phyloP scores from a whole-genome alignment of 23 tunicate species.

The Ascidia mentula region DNA sequence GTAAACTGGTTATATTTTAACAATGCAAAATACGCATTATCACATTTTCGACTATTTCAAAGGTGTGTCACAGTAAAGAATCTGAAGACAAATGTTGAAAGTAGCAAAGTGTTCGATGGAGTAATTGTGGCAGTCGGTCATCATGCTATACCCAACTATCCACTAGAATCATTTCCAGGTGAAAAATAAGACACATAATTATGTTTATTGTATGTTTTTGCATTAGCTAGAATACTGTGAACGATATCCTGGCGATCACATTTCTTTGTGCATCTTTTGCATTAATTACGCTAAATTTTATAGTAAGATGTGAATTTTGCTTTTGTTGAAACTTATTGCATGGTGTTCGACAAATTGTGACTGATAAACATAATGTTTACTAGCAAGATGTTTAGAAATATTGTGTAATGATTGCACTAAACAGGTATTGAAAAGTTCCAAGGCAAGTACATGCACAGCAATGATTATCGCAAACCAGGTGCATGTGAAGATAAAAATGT shows the following conservation, averaged over 20 bases:
- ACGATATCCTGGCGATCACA: no score
- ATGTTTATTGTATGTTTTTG: no score
- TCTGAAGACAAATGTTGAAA: slow-evolving; percentile 9
- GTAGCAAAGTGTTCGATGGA: slow-evolving; percentile 47
- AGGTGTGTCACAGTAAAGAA: slow-evolving; percentile 13
- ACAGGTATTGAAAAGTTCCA: slow-evolving; percentile 59
- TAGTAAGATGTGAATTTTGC: no score
- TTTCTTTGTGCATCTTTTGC: no score
- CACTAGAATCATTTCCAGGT: slow-evolving; percentile 61
- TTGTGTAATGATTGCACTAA: not conserved
- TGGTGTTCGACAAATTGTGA: not conserved
- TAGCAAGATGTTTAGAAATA: not conserved
- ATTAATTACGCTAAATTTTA: no score
- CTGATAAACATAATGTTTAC: not conserved
- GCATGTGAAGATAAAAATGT: slow-evolving; percentile 42
- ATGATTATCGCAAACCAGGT: slow-evolving; percentile 40
- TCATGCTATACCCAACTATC: slow-evolving; percentile 66
- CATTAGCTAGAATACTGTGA: no score
- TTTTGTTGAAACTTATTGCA: not conserved
- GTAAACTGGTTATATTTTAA: not conserved
- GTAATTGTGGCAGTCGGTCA: slow-evolving; percentile 76
- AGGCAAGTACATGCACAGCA: slow-evolving; percentile 58
- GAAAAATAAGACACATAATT: no score
- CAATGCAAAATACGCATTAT: not conserved
- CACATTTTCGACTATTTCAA: not conserved